phyloP scores from a whole-genome alignment of 2,113 vertebrate species.

The Malurus alboscapulatus region DNA sequence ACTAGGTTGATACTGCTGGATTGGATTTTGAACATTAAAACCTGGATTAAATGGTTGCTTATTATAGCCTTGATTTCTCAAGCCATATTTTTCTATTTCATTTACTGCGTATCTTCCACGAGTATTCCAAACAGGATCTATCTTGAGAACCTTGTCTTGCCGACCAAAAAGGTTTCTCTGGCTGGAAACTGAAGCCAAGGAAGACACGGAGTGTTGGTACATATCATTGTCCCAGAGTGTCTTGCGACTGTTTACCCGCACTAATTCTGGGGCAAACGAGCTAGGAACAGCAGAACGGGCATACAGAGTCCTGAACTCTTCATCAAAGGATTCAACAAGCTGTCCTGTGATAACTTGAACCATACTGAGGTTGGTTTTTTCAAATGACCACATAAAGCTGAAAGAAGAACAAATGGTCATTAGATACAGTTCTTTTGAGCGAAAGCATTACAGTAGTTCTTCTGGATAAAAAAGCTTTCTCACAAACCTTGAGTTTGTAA shows the following conservation, averaged over 20 bases:
- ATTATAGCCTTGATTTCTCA: constrained; percentile 65
- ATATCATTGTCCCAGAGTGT: constrained; percentile 71
- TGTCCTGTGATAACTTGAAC: constrained; percentile 93
- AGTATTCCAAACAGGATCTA: constrained; percentile 80
- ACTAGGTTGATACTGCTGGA: constrained; percentile 73
- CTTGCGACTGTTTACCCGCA: constrained; percentile 64
- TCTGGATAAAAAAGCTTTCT: background rate
- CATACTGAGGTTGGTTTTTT: constrained; percentile 96
- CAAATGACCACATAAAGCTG: constrained; percentile 96
- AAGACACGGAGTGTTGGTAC: constrained; percentile 71
- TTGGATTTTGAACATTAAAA: constrained; percentile 68
- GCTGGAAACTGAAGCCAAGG: constrained; percentile 75
- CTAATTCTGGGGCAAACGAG: constrained; percentile 68
- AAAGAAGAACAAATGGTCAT: constrained; percentile 41
- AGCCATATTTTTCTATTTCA: constrained; percentile 71
- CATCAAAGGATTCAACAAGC: constrained; percentile 91
- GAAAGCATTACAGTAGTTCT: background rate
- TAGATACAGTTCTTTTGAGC: background rate
- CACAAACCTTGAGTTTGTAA: background rate
- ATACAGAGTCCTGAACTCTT: constrained; percentile 93
- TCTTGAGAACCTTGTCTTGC: constrained; percentile 78
- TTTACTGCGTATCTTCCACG: constrained; percentile 75
- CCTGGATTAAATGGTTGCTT: constrained; percentile 71
- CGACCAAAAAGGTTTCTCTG: constrained; percentile 78
- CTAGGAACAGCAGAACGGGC: constrained; percentile 86